These are phyloP conservation scores for Chelidonichthys spinosus DNA, from an alignment of 2,797 vertebrate genomes.

Conservation along the genomic window DNA sequence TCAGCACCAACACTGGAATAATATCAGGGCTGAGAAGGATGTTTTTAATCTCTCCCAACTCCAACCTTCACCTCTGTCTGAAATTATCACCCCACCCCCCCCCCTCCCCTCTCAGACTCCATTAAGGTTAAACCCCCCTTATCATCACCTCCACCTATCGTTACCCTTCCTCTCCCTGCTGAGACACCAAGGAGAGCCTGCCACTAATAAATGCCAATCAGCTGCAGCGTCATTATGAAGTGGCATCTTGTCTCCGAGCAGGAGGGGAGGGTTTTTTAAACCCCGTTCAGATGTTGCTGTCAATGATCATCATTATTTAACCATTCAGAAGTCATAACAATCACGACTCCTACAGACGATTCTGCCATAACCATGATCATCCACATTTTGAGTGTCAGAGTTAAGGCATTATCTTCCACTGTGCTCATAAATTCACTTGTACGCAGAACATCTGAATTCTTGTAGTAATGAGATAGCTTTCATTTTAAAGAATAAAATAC, in stretches of 20 bases:
- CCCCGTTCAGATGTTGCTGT: slow-evolving; percentile 20
- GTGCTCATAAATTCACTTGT: neutral
- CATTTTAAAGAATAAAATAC: neutral
- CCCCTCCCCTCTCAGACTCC: slow-evolving; percentile 33
- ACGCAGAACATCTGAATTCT: neutral
- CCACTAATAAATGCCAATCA: slow-evolving; percentile 54
- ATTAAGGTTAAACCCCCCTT: slow-evolving; percentile 70
- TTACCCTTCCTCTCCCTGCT: slow-evolving; percentile 76
- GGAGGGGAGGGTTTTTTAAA: neutral
- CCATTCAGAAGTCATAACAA: slow-evolving; percentile 43
- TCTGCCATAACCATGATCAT: slow-evolving; percentile 58
- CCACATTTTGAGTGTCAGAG: slow-evolving; percentile 26
- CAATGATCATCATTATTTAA: slow-evolving; percentile 56
- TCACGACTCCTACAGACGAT: slow-evolving; percentile 35
- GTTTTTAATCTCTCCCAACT: slow-evolving; percentile 46
- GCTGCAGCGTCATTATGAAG: slow-evolving; percentile 39
- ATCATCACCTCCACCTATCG: slow-evolving; percentile 63
- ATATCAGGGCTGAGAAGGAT: slow-evolving; percentile 26
- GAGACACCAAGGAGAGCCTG: slow-evolving; percentile 71
- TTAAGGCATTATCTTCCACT: slow-evolving; percentile 19
- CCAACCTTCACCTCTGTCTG: slow-evolving; percentile 75
- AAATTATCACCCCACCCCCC: slow-evolving; percentile 62
- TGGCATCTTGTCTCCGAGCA: slow-evolving; percentile 21
- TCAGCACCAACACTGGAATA: slow-evolving; percentile 57
- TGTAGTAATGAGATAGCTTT: neutral